A percentile compares a stretch with the other conserved stretches of the same genome.
These are phyloP conservation scores for Pachyuromys duprasi DNA, from an alignment of 2,797 vertebrate genomes.

Conservation along the genomic window DNA sequence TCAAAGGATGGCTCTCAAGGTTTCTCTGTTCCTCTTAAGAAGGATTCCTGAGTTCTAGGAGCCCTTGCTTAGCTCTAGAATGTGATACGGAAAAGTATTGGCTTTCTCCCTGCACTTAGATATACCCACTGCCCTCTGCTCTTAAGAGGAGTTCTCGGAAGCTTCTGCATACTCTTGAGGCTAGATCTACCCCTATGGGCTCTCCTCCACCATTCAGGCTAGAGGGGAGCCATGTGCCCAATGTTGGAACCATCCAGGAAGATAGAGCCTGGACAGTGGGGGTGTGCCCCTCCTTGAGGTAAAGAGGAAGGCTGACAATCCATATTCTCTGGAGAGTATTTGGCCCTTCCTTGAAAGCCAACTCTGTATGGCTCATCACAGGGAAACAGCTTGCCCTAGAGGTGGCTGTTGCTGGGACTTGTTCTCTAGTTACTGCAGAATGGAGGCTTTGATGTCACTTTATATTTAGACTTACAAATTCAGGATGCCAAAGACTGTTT, in stretches of 20 bases:
- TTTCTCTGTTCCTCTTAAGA: not conserved
- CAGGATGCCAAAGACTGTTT: not conserved
- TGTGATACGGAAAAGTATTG: not conserved
- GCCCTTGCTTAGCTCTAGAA: not conserved
- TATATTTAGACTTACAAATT: not conserved
- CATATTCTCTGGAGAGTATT: not conserved
- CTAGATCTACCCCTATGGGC: not conserved
- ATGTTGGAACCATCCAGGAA: accelerated
- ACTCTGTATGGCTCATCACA: not conserved
- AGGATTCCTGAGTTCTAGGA: not conserved
- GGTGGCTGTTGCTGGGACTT: not conserved
- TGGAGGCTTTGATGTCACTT: not conserved
- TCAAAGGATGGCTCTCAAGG: not conserved
- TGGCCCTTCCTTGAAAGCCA: not conserved
- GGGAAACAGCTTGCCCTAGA: not conserved
- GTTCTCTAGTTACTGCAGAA: not conserved
- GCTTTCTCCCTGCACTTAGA: not conserved
- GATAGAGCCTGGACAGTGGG: not conserved
- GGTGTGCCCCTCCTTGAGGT: not conserved
- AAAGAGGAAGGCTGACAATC: not conserved
- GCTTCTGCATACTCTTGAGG: not conserved
- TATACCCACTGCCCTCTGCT: not conserved
- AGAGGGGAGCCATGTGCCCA: not conserved
- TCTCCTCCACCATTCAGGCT: not conserved
- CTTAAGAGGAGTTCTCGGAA: not conserved